phyloP scores from a whole-genome alignment of 92 coral and sea anemone genomes.

The Porites lobata region DNA sequence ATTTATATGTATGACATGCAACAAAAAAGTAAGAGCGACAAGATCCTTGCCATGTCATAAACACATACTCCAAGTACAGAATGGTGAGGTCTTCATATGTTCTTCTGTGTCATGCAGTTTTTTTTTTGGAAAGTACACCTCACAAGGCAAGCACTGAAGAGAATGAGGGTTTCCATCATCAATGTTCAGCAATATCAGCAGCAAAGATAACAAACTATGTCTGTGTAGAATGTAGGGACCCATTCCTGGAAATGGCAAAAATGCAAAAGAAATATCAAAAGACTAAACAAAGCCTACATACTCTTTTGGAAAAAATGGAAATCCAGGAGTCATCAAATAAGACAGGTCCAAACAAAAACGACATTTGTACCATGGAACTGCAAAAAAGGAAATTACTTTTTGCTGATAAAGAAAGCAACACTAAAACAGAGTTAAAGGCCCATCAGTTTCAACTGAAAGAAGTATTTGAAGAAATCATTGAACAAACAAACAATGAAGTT shows the following conservation, averaged over 20 bases:
- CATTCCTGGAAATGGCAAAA: background rate
- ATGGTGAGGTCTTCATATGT: background rate
- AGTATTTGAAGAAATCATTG: slow-evolving; percentile 6
- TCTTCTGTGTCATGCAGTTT: background rate
- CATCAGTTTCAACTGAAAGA: background rate
- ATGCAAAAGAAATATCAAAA: background rate
- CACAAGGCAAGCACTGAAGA: background rate
- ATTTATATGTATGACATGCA: background rate
- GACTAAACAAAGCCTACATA: background rate
- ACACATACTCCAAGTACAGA: background rate
- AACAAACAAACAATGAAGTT: background rate
- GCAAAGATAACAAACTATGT: background rate
- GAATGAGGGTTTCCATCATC: background rate
- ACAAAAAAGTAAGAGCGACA: background rate
- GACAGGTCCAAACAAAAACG: background rate
- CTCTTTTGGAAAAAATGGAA: background rate
- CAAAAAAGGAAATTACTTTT: background rate
- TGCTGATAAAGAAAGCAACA: background rate
- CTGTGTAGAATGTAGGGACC: background rate
- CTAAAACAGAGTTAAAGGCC: slow-evolving; percentile 9
- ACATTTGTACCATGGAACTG: background rate
- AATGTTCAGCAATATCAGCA: background rate
- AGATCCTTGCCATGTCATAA: background rate
- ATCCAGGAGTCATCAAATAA: background rate
- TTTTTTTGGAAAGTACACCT: background rate